Base-by-base conservation (phyloP, 2,888 invertebrate genomes). In the Orthosia incerta region DNA sequence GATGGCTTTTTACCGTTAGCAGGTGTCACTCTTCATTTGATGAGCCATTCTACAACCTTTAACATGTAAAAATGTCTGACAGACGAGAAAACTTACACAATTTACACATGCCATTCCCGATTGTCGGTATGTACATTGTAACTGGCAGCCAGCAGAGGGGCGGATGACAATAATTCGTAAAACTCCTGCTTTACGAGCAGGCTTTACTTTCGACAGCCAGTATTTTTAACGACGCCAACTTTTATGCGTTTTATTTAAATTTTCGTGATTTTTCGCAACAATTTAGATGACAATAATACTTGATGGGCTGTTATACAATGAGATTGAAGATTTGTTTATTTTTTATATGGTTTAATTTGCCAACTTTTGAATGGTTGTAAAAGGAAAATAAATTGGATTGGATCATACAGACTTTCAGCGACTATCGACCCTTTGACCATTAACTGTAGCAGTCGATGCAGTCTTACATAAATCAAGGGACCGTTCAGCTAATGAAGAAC, bases 181-280 rank as follows among this genome's bases (percentile, higher is more conserved):
- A 80, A 72, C 66, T 75, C 72, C n/a, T 71, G 73, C 53, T 84
- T 87, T 84, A 87, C 82, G 84, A 80, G 77, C 74, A 16, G 18
- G 74, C 67, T 79, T 78, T 72, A 85, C 76, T 65, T 67, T 31
- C 64, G 77, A 73, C 80, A 76, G 46, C 20, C 79, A 64, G 70
- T 73, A 72, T 66, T 85, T 80, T 83, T 79, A 82, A 85, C 82
- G 76, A 73, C 31, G 39, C 59, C 53, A 64, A 76, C 67, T 82
- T 79, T 86, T 82, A 85, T 75, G 62, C 67, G 67, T 86, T 85
- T 82, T 77, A 82, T 86, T 84, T 74, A 78, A 87, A 79, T 79
- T 78, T 70, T 62, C 67, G 65, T 78, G 72, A 84, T 85, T 82
- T 84, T 78, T 84, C 74, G 75, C 76, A 66, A 83, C 76, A 75